Evolutionary conservation across 2,888 invertebrate genomes (phyloP), one percentile per base, ranked within the genome.

Genomic region (Helleia helle): DNA sequence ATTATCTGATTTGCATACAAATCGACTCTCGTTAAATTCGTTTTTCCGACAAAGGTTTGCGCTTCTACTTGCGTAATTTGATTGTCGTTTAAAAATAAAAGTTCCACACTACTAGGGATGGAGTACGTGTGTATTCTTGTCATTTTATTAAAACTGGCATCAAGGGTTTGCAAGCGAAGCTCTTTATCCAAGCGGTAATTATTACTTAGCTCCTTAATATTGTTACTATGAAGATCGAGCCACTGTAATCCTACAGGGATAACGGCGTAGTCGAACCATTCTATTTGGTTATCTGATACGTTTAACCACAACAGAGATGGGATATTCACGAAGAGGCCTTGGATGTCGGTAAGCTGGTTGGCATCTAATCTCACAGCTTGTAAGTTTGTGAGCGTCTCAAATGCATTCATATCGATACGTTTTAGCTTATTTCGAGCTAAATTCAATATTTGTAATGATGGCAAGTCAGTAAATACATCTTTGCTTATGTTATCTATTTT

Each of bases 1-100:
- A 92, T 91, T 64, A 96, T 93, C 73, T 94, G 93, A 87, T 96
- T 96, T 57, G 95, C 94, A 81, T 95, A 96, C 59, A 96, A 88
- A 86, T 96, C 96, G 58, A 95, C 96, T 58, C 95, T 87, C 42
- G 94, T 94, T 62, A 96, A 87, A 84, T 96, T 96, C 53, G 88
- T 88, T 86, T 96, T 96, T 75, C 92, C 92, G 71, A 93, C 88
- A 77, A 96, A 96, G 47, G 95, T 93, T 72, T 95, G 93, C 36
- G 95, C 91, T 72, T 95, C 95, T 48, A 96, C 93, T 57, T 88
- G 87, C 52, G 90, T 89, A 68, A 96, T 94, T 59, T 91, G 87
- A 86, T 96, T 96, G 83, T 96, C 93, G 76, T 95, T 95, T 55
- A 95, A 86, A 76, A 95, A 95, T 57, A 96, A 85, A 57, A 94